Conservation (phyloP, 2,888 invertebrate species). For the Archaeoteleia sp. region DNA sequence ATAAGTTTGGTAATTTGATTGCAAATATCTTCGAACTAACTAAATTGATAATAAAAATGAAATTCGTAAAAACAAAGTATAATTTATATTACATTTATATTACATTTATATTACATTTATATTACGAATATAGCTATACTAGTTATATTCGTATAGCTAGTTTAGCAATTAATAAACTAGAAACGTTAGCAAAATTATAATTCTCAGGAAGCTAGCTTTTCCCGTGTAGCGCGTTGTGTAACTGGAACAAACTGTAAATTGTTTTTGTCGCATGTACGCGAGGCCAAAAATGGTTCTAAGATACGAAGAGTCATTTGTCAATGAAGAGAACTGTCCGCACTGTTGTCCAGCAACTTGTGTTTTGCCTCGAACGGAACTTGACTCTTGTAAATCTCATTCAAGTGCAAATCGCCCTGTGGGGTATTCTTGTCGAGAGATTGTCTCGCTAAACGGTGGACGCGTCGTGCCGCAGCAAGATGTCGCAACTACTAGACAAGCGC, state of each 20-base stretch:
- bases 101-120: no score
- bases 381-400: slow-evolving; percentile 44
- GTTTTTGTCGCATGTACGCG: slow-evolving; percentile 30
- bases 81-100: no score
- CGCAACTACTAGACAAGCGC: slow-evolving; percentile 42
- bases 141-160: no score
- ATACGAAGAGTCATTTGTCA: slow-evolving; percentile 41
- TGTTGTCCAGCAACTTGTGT: slow-evolving; percentile 30
- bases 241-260: slow-evolving; percentile 32
- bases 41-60: no score
- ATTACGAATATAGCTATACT: no score
- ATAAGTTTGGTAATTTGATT: no score
- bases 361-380: slow-evolving; percentile 44
- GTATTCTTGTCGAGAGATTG: slow-evolving; percentile 38
- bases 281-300: slow-evolving; percentile 40
- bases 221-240: no score
- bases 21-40: no score
- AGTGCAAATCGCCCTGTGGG: slow-evolving; percentile 48
- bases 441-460: slow-evolving; percentile 30
- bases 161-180: no score
- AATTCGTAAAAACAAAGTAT: no score
- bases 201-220: no score
- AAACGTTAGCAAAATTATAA: no score
- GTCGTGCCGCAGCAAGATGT: slow-evolving; percentile 23
- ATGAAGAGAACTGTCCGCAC: slow-evolving; percentile 33